phyloP scores from a whole-genome alignment of 2,797 vertebrate genomes.

The Danio jaintianensis region DNA sequence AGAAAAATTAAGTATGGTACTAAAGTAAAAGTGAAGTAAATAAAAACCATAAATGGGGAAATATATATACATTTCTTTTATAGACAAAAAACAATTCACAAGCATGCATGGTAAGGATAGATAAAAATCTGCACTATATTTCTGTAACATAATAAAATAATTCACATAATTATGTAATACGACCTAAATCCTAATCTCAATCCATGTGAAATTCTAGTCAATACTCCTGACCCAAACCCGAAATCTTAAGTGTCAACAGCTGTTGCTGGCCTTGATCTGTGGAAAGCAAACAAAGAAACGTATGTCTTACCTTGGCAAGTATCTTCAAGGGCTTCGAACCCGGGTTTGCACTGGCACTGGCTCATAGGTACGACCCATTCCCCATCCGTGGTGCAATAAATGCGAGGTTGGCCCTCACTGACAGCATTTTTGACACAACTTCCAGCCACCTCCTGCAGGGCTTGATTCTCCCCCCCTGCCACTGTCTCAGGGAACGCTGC shows the following conservation, averaged over 20 bases:
- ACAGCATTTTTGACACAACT: constrained; percentile 84
- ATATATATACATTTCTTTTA: background rate
- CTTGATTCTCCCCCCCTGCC: constrained; percentile 84
- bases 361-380: constrained; percentile 93
- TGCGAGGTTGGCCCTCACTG: constrained; percentile 80
- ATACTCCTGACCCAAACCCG: constrained; percentile 27
- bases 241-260: constrained; percentile 44
- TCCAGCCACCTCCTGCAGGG: constrained; percentile 84
- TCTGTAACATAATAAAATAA: background rate
- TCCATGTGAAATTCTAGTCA: constrained; percentile 10
- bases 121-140: constrained; percentile 39
- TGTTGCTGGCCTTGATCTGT: background rate
- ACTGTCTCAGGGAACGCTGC: constrained; percentile 89
- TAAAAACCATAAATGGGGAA: too few relatives aligned
- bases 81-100: constrained; percentile 52
- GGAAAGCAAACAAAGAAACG: constrained; percentile 34
- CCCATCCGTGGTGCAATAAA: constrained; percentile 90
- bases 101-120: constrained; percentile 56
- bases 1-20: background rate
- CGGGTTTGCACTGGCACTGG: constrained; percentile 86
- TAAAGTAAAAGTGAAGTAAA: too few relatives aligned
- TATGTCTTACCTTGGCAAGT: constrained; percentile 84
- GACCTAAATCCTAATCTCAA: constrained; percentile 24
- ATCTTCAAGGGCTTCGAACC: constrained; percentile 82
- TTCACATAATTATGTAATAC: constrained; percentile 54